A percentile compares a stretch with the other conserved stretches of the same genome.
These are phyloP conservation scores for Drosophila histrio DNA, from an alignment of 2,888 invertebrate species.

Conservation along the genomic window DNA sequence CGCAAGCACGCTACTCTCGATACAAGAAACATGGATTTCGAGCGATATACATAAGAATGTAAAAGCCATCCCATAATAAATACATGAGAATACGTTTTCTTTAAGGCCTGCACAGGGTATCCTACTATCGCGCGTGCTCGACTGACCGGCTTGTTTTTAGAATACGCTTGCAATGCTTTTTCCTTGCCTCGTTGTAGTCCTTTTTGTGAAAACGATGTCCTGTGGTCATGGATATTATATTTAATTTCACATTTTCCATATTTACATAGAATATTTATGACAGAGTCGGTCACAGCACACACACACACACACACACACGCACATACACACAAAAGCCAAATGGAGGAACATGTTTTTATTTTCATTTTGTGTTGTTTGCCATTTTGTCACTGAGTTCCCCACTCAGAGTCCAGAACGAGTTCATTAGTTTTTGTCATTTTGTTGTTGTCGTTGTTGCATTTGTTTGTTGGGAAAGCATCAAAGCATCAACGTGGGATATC, in stretches of 20 bases:
- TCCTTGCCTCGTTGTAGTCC: slow-evolving; percentile 3
- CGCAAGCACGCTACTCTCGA: no score
- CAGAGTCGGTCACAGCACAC: slow-evolving; percentile 12
- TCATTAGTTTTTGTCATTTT: slow-evolving; percentile 65
- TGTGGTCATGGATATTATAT: slow-evolving; percentile 42
- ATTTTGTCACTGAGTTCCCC: slow-evolving; percentile 41
- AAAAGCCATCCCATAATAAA: no score
- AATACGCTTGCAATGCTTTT: not conserved
- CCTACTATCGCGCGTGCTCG: no score
- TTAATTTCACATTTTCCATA: slow-evolving; percentile 62
- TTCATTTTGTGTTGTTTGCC: slow-evolving; percentile 6
- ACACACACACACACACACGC: not conserved
- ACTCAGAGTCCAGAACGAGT: slow-evolving; percentile 54
- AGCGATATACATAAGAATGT: no score
- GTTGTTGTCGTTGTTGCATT: slow-evolving; percentile 18
- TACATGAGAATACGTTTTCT: no score
- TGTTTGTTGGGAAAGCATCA: slow-evolving; percentile 24
- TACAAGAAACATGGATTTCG: no score
- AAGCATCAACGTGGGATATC: not conserved
- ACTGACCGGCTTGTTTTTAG: no score
- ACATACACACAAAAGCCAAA: slow-evolving; percentile 3
- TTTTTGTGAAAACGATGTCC: slow-evolving; percentile 18
- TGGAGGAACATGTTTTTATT: slow-evolving; percentile 14
- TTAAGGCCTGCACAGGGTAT: no score
- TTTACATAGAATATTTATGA: slow-evolving; percentile 53